A percentile compares a stretch with the other conserved stretches of the same genome.
These are phyloP conservation scores for Bicyclus anynana DNA, from an alignment of 1,140 invertebrate genomes.

Conservation along the genomic window DNA sequence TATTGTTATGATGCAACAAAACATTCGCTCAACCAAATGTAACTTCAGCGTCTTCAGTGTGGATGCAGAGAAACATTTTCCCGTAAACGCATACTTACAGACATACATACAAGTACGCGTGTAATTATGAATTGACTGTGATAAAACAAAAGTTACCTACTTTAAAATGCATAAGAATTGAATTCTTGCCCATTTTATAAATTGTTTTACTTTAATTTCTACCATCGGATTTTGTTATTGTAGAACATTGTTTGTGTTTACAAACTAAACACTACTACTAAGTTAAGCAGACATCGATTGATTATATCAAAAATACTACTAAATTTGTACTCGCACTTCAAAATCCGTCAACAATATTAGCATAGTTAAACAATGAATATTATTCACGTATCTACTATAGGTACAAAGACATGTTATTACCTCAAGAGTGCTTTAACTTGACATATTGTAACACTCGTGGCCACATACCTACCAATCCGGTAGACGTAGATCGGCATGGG, in stretches of 20 bases:
- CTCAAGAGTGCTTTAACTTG: too few relatives aligned
- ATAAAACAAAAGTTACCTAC: conserved; percentile 49
- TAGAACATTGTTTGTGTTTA: neutral
- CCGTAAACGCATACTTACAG: neutral
- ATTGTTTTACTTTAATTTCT: neutral
- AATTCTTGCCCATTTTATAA: conserved; percentile 22
- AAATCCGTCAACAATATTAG: conserved; percentile 63
- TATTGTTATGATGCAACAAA: too few relatives aligned
- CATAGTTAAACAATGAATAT: conserved; percentile 36
- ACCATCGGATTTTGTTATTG: neutral
- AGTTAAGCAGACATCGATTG: conserved; percentile 1
- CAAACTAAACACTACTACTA: neutral
- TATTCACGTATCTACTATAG: conserved; percentile 28
- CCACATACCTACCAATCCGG: too few relatives aligned
- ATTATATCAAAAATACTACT: neutral
- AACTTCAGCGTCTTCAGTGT: too few relatives aligned
- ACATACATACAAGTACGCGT: neutral
- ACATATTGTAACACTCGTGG: too few relatives aligned
- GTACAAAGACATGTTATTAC: conserved; percentile 6
- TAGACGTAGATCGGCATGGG: too few relatives aligned
- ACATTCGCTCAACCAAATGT: too few relatives aligned
- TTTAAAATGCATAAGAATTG: conserved; percentile 43
- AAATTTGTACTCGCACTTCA: conserved; percentile 38
- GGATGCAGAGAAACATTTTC: too few relatives aligned
- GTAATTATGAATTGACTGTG: conserved; percentile 40